phyloP scores from a whole-genome alignment of 2,797 vertebrate genomes.

The Toxotes lorentzi region DNA sequence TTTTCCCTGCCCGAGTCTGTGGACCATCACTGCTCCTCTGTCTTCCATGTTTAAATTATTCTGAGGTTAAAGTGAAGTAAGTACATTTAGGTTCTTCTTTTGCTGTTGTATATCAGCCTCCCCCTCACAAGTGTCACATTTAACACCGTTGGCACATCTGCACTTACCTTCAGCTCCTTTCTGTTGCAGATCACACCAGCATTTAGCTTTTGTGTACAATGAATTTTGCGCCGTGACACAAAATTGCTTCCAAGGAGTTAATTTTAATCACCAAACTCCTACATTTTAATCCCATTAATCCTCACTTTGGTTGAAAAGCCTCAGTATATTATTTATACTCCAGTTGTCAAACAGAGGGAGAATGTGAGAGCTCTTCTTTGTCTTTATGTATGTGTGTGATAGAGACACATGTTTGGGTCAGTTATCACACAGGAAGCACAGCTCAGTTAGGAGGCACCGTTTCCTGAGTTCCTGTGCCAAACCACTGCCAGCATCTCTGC shows the following conservation, averaged over 20 bases:
- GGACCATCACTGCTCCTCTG: neutral
- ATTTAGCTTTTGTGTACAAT: constrained; percentile 30
- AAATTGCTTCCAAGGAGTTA: constrained; percentile 27
- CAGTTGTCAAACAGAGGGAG: constrained; percentile 21
- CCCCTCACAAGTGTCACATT: neutral
- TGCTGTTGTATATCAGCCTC: constrained; percentile 1
- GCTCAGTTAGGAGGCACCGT: constrained; percentile 77
- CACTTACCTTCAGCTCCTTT: constrained; percentile 46
- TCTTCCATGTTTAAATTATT: neutral
- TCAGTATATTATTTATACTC: constrained; percentile 6
- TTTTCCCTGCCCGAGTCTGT: neutral
- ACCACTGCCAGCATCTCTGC: constrained; percentile 70
- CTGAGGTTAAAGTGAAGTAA: constrained; percentile 13
- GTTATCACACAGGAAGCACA: constrained; percentile 84
- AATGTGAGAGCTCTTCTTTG: constrained; percentile 20
- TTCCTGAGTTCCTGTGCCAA: constrained; percentile 78
- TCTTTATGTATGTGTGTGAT: constrained; percentile 24
- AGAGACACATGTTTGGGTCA: constrained; percentile 70
- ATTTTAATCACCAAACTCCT: constrained; percentile 30
- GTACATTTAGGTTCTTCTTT: neutral
- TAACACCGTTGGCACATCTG: constrained; percentile 32
- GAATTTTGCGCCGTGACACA: constrained; percentile 26
- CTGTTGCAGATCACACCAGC: constrained; percentile 18
- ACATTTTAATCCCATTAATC: constrained; percentile 54
- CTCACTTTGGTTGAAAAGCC: constrained; percentile 16